These are phyloP conservation scores for Drosophila watanabei DNA, from an alignment of 1,140 invertebrate genomes.

Conservation along the genomic window DNA sequence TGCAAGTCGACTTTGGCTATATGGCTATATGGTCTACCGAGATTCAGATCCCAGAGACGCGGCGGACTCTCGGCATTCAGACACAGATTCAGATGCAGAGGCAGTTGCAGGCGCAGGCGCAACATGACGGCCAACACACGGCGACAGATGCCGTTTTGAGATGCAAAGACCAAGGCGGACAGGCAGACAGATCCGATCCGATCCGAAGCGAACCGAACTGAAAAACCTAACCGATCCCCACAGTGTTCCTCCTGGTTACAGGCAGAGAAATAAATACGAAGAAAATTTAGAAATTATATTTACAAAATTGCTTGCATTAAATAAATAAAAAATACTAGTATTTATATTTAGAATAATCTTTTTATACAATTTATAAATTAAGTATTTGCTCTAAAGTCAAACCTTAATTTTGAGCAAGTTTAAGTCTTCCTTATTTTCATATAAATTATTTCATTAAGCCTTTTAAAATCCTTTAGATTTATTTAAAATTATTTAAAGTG, in stretches of 20 bases:
- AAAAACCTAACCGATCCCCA: slow-evolving; percentile 34
- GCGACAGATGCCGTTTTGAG: slow-evolving; percentile 70
- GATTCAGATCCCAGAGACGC: slow-evolving; percentile 8
- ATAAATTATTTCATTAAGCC: neutral
- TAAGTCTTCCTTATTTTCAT: neutral
- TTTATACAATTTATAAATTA: too few species aligned
- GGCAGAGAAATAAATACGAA: neutral
- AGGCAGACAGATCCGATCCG: slow-evolving; percentile 53
- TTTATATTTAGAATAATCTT: neutral
- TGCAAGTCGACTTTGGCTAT: slow-evolving; percentile 19
- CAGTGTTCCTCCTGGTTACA: slow-evolving; percentile 24
- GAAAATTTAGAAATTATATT: neutral
- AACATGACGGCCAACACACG: slow-evolving; percentile 78
- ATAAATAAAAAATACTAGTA: neutral
- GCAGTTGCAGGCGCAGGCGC: slow-evolving; percentile 74
- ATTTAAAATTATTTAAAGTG: neutral
- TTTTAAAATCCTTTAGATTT: neutral
- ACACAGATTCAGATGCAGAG: slow-evolving; percentile 20
- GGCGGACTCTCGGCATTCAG: slow-evolving; percentile 17
- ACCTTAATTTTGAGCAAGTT: neutral
- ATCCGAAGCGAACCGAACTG: slow-evolving; percentile 24
- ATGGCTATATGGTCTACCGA: slow-evolving; percentile 12
- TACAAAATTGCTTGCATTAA: fast-evolving
- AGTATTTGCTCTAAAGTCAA: too few species aligned
- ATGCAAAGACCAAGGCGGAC: slow-evolving; percentile 61